Base-by-base conservation (phyloP, 1,140 invertebrate species). In the Chlorops oryzae region DNA sequence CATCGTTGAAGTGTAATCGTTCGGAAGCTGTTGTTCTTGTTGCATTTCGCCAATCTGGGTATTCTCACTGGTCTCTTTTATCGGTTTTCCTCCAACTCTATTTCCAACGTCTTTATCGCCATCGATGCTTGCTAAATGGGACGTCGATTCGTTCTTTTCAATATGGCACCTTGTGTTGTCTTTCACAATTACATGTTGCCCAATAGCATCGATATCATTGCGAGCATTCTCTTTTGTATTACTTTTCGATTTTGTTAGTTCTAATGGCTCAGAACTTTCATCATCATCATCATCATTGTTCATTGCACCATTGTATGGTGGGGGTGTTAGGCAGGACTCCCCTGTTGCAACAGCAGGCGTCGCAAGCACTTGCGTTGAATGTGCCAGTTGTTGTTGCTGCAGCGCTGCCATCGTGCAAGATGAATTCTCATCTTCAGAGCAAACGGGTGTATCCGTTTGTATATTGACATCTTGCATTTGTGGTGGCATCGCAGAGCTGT, bases 401-500 rank as follows among this genome's bases (percentile, higher is more conserved):
- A 45, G 13, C 21, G 42, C 43, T 13, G 46, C 39, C 2, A 55
- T 50, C 15, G 62, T 54, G 22, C 60, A 62, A n/a, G 59, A 54
- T 3, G 65, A 61, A 40, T 57, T 69, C 47, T 69, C 64, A 39
- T 71, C 67, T 42, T 71, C 68, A 44, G 67, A 70, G 49, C 69
- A 80, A 9, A 77, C 71, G 1, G 79, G 78, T 2, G 79, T 77
- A 53, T 88, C 86, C 0, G 86, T 88, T 72, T 89, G 87, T 62
- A 88, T 88, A 15, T 85, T 87, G 0, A 86, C 86, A 58, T 89
- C 86, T 69, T 82, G 85, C 39, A 87, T 85, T 15, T 78, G 77
- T 7, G 78, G 78, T 35, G 55, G 9, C 0, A 42, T 50, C 10
- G 20, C 37, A 9, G 50, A 12, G 5, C n/a, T 15, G 6, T 35